Percentiles rank a stretch among this genome's conserved stretches.
phyloP scores from a whole-genome alignment of 2,113 vertebrate genomes.

The Chloropsis hardwickii region DNA sequence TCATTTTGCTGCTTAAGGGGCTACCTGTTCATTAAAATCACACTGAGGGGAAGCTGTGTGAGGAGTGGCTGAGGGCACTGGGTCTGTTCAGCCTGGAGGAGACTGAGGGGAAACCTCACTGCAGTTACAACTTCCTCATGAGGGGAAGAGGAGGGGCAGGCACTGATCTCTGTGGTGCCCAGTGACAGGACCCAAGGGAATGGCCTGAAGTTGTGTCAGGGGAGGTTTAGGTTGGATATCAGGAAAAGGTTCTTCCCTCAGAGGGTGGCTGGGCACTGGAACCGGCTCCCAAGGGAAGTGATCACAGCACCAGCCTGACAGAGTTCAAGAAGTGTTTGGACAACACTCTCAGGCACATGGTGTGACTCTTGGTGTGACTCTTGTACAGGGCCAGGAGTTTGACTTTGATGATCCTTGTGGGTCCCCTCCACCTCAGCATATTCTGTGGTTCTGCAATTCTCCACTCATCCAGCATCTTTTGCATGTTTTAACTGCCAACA shows the following conservation, averaged over 20 bases:
- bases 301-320: neutral
- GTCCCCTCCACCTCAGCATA: neutral
- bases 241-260: fast-evolving
- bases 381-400: neutral
- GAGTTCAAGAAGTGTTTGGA: neutral
- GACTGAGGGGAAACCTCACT: neutral
- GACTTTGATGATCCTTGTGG: neutral
- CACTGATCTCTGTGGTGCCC: neutral
- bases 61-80: fast-evolving
- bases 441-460: neutral
- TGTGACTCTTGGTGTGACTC: neutral
- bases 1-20: neutral
- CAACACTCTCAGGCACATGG: neutral
- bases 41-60: fast-evolving
- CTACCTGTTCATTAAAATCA: neutral
- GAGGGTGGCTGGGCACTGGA: neutral
- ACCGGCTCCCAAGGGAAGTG: neutral
- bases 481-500: neutral
- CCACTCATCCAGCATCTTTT: neutral
- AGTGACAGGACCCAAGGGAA: fast-evolving
- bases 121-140: fast-evolving
- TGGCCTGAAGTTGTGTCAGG: neutral
- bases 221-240: neutral
- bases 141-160: neutral
- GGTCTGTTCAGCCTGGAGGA: neutral